Evolutionary conservation across 2,113 vertebrate genomes (phyloP), one percentile per base, ranked within the genome.

Genomic region (Piaya cayana): DNA sequence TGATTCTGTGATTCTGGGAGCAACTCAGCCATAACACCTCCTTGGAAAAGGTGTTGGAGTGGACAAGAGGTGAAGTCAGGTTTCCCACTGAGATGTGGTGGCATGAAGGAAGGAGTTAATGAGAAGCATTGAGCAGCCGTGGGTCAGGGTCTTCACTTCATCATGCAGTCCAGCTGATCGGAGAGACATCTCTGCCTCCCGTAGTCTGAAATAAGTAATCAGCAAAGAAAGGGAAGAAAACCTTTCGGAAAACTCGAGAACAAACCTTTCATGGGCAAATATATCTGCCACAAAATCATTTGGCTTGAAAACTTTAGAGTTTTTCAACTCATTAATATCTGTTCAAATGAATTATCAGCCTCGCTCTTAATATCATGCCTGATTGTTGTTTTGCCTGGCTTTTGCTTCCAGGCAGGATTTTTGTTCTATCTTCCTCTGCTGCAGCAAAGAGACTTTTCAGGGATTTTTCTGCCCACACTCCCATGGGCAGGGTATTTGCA

Each of bases 261-360:
- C 11, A 81, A 76, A 16, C 8, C 8, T 93, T 71, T 79, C 2
- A 3, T 1, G 15, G 37, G 14, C 21, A 82, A 92, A 83, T 23
- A 3, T 58, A 65, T 74, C 30, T 72, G 77, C 39, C 81, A 92
- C 77, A 55, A 87, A 92, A 12, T 60, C 43, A 59, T 78, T 94
- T 88, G 86, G 47, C 64, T 92, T 92, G 64, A 80, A 92, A 95
- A 45, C 26, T 36, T 49, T 14, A 6, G 64, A 34, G 59, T 77
- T 95, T 95, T 90, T 68, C 80, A 88, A 56, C 29, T 70, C 52
- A 49, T 78, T 52, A 68, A 30, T 83, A 74, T 88, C 74, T 96
- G 34, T 90, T 88, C 64, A 67, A 86, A 43, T 81, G 80, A 93
- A 88, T 88, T 92, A 88, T 86, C 47, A 74, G 42, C 14, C 37